A percentile compares a stretch with the other conserved stretches of the same genome.
phyloP scores from a whole-genome alignment of 2,888 invertebrate genomes.

The Drosophila falleni region DNA sequence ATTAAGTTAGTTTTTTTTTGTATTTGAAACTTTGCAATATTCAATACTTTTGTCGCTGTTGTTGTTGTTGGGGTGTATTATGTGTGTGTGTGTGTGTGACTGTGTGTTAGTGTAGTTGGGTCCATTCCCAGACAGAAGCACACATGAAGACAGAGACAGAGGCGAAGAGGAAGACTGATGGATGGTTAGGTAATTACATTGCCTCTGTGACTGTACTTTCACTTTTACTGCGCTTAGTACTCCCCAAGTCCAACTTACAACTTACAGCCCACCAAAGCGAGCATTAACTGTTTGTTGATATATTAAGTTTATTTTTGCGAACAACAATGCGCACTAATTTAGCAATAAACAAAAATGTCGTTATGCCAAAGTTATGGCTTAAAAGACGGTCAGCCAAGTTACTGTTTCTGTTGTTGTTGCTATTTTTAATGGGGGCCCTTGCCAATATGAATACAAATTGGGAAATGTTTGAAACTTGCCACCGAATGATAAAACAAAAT shows the following conservation, averaged over 20 bases:
- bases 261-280: slow-evolving; percentile 11
- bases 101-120: slow-evolving; percentile 35
- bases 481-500: slow-evolving; percentile 50
- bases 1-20: slow-evolving; percentile 55
- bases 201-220: slow-evolving; percentile 45
- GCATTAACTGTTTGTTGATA: slow-evolving; percentile 14
- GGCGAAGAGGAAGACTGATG: slow-evolving; percentile 13
- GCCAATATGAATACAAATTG: slow-evolving; percentile 67
- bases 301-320: slow-evolving; percentile 25
- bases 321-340: slow-evolving; percentile 72
- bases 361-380: slow-evolving; percentile 44
- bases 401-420: no score
- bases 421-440: slow-evolving; percentile 37
- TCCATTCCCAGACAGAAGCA: slow-evolving; percentile 52
- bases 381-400: slow-evolving; percentile 42
- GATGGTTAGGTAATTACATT: slow-evolving; percentile 59
- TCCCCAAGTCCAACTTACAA: slow-evolving; percentile 14
- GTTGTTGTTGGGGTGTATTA: not conserved
- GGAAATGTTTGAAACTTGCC: slow-evolving; percentile 56
- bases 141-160: slow-evolving; percentile 20
- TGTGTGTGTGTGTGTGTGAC: not conserved
- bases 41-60: slow-evolving; percentile 30
- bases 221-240: slow-evolving; percentile 54
- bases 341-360: slow-evolving; percentile 59
- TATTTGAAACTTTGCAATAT: slow-evolving; percentile 41